These are phyloP conservation scores for Trematomus loennbergii DNA, from an alignment of 2,113 vertebrate genomes.

Conservation along the genomic window DNA sequence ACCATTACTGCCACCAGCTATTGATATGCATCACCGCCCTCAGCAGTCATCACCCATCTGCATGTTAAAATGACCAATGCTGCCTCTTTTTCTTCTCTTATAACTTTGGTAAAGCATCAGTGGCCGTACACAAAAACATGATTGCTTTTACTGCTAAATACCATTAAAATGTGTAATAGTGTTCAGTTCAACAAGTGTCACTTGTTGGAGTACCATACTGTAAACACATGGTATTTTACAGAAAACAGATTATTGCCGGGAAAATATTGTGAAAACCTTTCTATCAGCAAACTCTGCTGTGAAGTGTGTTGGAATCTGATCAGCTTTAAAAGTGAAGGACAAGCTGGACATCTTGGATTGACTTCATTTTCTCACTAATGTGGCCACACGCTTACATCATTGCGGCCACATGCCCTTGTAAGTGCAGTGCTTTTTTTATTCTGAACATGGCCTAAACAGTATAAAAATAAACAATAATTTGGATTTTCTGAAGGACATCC, in stretches of 20 bases:
- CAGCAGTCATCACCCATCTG: not conserved
- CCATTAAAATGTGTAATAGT: not conserved
- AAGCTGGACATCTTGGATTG: not conserved
- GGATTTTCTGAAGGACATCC: not conserved
- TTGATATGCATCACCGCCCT: not conserved
- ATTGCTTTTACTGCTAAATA: not conserved
- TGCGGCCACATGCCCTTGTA: not conserved
- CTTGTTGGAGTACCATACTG: not conserved
- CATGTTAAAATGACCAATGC: not conserved
- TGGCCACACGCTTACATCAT: not conserved
- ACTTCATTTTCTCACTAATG: not conserved
- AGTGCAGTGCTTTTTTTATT: not conserved
- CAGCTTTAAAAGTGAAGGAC: not conserved
- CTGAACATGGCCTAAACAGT: not conserved
- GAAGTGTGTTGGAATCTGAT: not conserved
- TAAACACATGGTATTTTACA: not conserved
- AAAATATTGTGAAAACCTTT: not conserved
- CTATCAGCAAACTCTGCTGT: not conserved
- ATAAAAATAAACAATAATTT: not conserved
- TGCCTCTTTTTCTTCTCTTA: not conserved
- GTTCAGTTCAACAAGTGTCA: not conserved
- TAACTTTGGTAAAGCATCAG: too few species aligned
- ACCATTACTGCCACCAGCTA: conserved; percentile 24
- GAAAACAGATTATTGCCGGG: not conserved
- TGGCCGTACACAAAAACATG: not conserved